Conservation (phyloP, 1,140 invertebrate species). For the Sminthurinus signatus region DNA sequence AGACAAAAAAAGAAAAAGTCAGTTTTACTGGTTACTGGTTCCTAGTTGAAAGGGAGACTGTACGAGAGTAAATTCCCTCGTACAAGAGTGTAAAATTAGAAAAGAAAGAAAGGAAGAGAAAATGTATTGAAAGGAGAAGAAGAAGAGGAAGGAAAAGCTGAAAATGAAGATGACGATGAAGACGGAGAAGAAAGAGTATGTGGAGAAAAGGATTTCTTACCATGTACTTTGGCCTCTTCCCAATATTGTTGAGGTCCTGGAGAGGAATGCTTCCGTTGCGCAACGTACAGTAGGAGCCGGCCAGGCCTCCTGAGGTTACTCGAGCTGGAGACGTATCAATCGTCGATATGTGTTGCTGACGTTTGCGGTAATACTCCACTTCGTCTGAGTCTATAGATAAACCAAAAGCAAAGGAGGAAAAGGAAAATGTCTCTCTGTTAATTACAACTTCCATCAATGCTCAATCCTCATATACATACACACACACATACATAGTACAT, state of each 20-base stretch:
- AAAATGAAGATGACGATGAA: too few species aligned
- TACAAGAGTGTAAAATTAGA: too few species aligned
- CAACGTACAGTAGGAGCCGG: conserved; percentile 59
- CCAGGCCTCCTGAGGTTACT: conserved; percentile 44
- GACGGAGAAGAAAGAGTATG: not conserved
- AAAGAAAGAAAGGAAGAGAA: not conserved
- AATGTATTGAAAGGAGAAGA: not conserved
- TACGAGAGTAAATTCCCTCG: too few species aligned
- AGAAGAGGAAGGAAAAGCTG: too few species aligned
- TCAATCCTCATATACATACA: too few species aligned
- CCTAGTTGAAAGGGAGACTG: too few species aligned
- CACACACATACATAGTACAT: too few species aligned
- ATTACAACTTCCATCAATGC: not conserved
- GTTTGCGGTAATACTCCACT: conserved; percentile 55
- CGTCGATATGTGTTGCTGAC: conserved; percentile 62
- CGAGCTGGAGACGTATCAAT: conserved; percentile 67
- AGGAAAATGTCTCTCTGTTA: not conserved
- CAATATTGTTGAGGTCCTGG: conserved; percentile 50
- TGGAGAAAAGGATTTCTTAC: conserved; percentile 43
- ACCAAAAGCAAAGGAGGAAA: not conserved
- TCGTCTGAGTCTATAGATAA: conserved; percentile 38
- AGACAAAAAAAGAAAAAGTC: not conserved
- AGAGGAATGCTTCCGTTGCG: conserved; percentile 58
- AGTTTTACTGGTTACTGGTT: too few species aligned
- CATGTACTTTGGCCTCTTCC: conserved; percentile 46